phyloP scores from a whole-genome alignment of 2,113 vertebrate genomes.

The Antechinus stuartii region DNA sequence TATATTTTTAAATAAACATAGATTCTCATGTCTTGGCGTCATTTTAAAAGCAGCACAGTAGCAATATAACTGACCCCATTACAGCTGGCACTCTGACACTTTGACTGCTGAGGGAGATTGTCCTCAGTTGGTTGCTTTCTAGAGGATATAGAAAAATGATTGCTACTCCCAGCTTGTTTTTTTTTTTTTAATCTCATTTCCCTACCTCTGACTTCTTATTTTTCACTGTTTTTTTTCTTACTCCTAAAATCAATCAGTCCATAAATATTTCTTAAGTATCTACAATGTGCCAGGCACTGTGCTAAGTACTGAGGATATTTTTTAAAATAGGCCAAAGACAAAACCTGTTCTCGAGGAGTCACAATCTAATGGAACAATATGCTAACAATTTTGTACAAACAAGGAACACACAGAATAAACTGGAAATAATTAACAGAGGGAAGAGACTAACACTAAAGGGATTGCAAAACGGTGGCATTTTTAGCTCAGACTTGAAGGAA shows the following conservation, averaged over 20 bases:
- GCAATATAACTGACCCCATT: background rate
- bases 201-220: background rate
- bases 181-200: background rate
- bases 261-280: background rate
- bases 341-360: rapidly evolving
- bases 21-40: background rate
- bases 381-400: background rate
- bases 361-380: background rate
- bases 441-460: background rate
- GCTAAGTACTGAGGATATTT: background rate
- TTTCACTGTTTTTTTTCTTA: rapidly evolving
- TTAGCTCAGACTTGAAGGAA: background rate
- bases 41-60: background rate
- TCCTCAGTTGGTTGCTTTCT: background rate
- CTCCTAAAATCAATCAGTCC: background rate
- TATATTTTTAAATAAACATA: background rate
- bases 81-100: background rate
- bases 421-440: background rate
- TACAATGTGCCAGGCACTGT: rapidly evolving
- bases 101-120: background rate
- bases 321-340: background rate
- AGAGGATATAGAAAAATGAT: background rate
- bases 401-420: background rate
- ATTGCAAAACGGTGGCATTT: background rate
- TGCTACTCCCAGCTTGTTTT: background rate